phyloP scores from a whole-genome alignment of 2,888 invertebrate species.

The Hypselothyrea guttata region DNA sequence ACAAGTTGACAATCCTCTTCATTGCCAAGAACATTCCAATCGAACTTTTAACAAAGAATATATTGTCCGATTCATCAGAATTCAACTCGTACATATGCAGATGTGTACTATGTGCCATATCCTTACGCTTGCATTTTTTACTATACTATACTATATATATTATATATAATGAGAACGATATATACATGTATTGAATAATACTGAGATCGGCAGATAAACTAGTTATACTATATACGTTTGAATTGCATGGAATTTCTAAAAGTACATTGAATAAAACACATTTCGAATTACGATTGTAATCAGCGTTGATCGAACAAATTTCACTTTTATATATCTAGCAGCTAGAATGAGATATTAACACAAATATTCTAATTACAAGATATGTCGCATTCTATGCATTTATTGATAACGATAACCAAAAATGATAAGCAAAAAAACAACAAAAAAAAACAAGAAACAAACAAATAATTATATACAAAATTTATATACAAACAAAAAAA shows the following conservation, averaged over 20 bases:
- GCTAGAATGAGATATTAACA: constrained; percentile 19
- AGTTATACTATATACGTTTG: constrained; percentile 7
- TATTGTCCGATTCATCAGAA: constrained; percentile 35
- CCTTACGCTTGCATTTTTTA: constrained; percentile 72
- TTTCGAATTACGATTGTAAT: not conserved
- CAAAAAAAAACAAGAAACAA: constrained; percentile 17
- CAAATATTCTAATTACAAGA: constrained; percentile 51
- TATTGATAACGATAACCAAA: constrained; percentile 57
- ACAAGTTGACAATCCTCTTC: constrained; percentile 67
- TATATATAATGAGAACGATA: too few species aligned
- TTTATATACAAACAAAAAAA: constrained; percentile 61
- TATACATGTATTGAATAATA: constrained; percentile 20
- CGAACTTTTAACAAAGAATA: constrained; percentile 11
- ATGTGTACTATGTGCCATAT: constrained; percentile 72
- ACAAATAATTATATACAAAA: constrained; percentile 53
- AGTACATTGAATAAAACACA: not conserved
- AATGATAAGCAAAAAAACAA: constrained; percentile 14
- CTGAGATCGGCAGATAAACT: constrained; percentile 5
- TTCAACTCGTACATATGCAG: constrained; percentile 44
- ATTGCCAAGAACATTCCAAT: constrained; percentile 29
- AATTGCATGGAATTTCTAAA: constrained; percentile 3
- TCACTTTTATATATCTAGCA: constrained; percentile 5
- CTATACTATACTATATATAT: too few species aligned
- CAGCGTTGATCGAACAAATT: constrained; percentile 1
- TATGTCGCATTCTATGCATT: constrained; percentile 73